phyloP scores from a whole-genome alignment of 2,888 invertebrate genomes.

The Drosophila robusta region DNA sequence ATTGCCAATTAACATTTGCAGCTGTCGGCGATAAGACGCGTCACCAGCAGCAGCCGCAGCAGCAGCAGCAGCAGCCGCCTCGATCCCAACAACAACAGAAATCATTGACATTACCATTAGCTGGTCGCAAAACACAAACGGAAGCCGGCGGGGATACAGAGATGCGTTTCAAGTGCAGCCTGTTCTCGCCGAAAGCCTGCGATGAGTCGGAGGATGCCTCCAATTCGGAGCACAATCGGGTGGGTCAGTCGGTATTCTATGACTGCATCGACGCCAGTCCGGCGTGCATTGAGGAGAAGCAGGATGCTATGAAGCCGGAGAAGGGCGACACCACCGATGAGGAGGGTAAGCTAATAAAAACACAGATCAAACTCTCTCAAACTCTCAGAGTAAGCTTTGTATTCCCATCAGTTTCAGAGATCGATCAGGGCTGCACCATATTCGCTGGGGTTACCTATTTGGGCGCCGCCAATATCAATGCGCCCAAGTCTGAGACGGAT shows the following conservation, averaged over 20 bases:
- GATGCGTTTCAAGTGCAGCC: slow-evolving; percentile 61
- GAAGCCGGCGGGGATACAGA: slow-evolving; percentile 57
- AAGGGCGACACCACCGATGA: slow-evolving; percentile 90
- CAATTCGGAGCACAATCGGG: slow-evolving; percentile 82
- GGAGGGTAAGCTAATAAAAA: slow-evolving; percentile 86
- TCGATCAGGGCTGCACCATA: slow-evolving; percentile 95
- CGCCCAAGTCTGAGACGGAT: slow-evolving; percentile 96
- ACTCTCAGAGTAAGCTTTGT: background rate
- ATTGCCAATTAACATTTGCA: slow-evolving; percentile 69
- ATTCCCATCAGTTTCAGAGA: slow-evolving; percentile 88
- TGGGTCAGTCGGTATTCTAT: slow-evolving; percentile 85
- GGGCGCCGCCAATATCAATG: slow-evolving; percentile 95
- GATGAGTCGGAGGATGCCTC: slow-evolving; percentile 77
- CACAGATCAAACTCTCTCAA: background rate
- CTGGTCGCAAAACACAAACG: slow-evolving; percentile 61
- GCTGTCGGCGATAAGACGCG: slow-evolving; percentile 61
- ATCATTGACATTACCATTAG: slow-evolving; percentile 81
- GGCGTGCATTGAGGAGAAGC: slow-evolving; percentile 87
- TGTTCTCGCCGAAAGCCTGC: slow-evolving; percentile 70
- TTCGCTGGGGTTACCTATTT: slow-evolving; percentile 97
- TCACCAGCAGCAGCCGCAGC: slow-evolving; percentile 40
- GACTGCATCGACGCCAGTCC: slow-evolving; percentile 85
- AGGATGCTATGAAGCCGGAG: slow-evolving; percentile 92
- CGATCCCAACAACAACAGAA: slow-evolving; percentile 62
- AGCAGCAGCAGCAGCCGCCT: slow-evolving; percentile 30